phyloP scores from a whole-genome alignment of 2,888 invertebrate species.

The Perdita meconis region DNA sequence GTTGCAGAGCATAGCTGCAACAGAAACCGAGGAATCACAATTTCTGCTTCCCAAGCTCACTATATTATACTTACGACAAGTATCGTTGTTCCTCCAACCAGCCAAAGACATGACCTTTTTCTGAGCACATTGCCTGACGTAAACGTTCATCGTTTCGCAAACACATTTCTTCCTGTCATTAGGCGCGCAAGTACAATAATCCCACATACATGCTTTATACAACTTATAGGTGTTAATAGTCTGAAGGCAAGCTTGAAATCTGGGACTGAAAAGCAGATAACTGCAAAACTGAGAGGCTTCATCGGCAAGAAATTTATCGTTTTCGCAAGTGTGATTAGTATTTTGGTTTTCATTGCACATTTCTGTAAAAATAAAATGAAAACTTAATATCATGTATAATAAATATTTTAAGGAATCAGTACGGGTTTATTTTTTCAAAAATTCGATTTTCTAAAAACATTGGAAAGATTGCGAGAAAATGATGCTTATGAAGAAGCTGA shows the following conservation, averaged over 20 bases:
- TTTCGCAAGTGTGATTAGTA: slow-evolving; percentile 85
- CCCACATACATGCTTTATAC: slow-evolving; percentile 91
- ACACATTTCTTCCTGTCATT: slow-evolving; percentile 86
- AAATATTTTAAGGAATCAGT: too few species aligned
- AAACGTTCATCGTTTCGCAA: slow-evolving; percentile 91
- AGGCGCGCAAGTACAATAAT: slow-evolving; percentile 90
- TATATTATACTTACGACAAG: slow-evolving; percentile 89
- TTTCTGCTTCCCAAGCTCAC: too few species aligned
- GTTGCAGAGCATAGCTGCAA: slow-evolving; percentile 90
- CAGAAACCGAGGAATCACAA: neutral
- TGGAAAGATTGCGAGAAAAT: too few species aligned
- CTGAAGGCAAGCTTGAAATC: slow-evolving; percentile 88
- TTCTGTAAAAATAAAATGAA: slow-evolving; percentile 81
- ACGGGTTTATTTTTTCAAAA: too few species aligned
- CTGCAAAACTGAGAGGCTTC: slow-evolving; percentile 88
- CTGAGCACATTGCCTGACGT: slow-evolving; percentile 90
- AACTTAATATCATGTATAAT: slow-evolving; percentile 5
- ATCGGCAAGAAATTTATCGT: slow-evolving; percentile 77
- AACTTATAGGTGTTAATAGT: slow-evolving; percentile 89
- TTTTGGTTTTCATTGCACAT: slow-evolving; percentile 86
- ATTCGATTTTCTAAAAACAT: too few species aligned
- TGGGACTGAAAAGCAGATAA: slow-evolving; percentile 87
- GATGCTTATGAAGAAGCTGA: too few species aligned
- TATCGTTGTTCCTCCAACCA: slow-evolving; percentile 91
- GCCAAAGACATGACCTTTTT: slow-evolving; percentile 87